A percentile compares a stretch with the other conserved stretches of the same genome.
phyloP scores from a whole-genome alignment of 2,797 vertebrate genomes.

The Acanthurus leucopareius region DNA sequence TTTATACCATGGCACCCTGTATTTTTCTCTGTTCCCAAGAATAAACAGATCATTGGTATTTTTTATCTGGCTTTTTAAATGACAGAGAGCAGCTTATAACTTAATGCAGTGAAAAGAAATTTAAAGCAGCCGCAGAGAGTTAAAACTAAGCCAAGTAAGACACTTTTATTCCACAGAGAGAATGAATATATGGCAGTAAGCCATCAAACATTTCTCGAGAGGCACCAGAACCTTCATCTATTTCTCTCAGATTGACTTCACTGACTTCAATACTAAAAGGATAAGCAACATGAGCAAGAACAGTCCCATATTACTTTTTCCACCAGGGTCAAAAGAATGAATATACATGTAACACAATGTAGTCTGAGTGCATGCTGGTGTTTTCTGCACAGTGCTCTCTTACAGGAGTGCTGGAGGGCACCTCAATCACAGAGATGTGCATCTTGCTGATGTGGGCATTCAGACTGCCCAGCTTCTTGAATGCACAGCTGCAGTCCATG shows the following conservation, averaged over 20 bases:
- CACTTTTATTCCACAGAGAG: too few relatives aligned
- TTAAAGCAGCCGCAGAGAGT: too few relatives aligned
- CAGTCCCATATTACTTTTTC: conserved; percentile 3
- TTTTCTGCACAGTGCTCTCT: conserved; percentile 38
- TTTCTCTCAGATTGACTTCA: background rate
- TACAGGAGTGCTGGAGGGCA: conserved; percentile 80
- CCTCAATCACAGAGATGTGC: conserved; percentile 92
- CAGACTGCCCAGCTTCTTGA: conserved; percentile 97
- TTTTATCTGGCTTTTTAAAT: too few relatives aligned
- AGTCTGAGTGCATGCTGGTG: background rate
- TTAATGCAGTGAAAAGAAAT: too few relatives aligned
- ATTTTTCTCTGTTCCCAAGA: too few relatives aligned
- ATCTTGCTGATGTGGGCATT: conserved; percentile 99
- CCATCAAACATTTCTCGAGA: background rate
- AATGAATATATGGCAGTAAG: too few relatives aligned
- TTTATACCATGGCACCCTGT: too few relatives aligned
- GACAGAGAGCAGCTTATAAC: too few relatives aligned
- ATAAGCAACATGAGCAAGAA: conserved; percentile 3
- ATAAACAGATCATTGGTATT: too few relatives aligned
- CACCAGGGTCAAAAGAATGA: background rate
- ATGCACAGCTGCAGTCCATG: conserved; percentile 97
- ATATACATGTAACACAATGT: background rate
- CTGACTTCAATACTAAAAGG: background rate
- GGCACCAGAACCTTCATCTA: background rate
- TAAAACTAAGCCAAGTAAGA: too few relatives aligned